Conservation (phyloP, 2,797 vertebrate species). For the Gastrophryne carolinensis region DNA sequence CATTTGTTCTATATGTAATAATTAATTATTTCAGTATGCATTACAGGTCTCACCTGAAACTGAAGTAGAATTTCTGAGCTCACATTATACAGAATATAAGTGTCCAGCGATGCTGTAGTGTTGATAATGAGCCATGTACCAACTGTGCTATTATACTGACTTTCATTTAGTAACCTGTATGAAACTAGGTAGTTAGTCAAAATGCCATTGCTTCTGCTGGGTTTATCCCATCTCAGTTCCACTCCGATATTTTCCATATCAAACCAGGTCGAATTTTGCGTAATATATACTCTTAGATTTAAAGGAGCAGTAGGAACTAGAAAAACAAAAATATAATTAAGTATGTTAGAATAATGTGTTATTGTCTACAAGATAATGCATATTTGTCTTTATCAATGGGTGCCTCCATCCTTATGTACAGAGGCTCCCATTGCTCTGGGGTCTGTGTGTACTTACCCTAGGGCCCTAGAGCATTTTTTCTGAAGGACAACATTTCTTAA, state of each 20-base stretch:
- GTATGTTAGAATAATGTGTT: not conserved
- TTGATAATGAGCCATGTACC: conserved; percentile 54
- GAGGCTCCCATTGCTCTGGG: no score
- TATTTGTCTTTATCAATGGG: not conserved
- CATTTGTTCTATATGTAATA: no score
- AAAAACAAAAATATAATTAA: conserved; percentile 27
- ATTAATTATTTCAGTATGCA: no score
- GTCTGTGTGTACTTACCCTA: no score
- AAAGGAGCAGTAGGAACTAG: conserved; percentile 65
- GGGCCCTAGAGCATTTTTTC: no score
- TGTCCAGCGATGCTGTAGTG: conserved; percentile 23
- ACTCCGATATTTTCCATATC: conserved; percentile 52
- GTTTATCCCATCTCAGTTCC: conserved; percentile 68
- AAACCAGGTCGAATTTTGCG: conserved; percentile 11
- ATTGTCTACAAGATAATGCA: not conserved
- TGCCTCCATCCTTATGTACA: no score
- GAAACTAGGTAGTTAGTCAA: conserved; percentile 62
- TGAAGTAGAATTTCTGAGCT: conserved; percentile 53
- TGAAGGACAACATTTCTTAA: no score
- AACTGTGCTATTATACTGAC: not conserved
- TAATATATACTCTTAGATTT: conserved; percentile 64
- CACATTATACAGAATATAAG: conserved; percentile 57
- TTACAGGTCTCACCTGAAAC: conserved; percentile 65
- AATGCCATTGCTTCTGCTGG: conserved; percentile 61
- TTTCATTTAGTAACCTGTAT: conserved; percentile 60